Conservation (phyloP, 1,140 invertebrate species). For the Potamilus streckersoni region DNA sequence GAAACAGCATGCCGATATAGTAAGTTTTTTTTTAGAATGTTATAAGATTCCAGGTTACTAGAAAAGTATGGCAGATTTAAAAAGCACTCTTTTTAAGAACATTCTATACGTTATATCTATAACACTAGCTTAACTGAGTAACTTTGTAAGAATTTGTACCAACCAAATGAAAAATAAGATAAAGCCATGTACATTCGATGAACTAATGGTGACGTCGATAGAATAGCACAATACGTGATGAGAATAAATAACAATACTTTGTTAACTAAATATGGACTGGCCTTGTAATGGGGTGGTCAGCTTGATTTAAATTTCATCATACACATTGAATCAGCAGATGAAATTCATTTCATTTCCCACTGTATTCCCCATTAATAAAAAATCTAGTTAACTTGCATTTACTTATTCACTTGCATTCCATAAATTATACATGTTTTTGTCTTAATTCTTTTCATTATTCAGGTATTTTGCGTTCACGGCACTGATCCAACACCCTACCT, state of each 20-base stretch:
- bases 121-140: conserved; percentile 1
- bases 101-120: neutral
- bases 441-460: conserved; percentile 4
- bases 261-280: neutral
- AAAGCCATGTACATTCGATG: neutral
- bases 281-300: neutral
- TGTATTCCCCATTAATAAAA: neutral
- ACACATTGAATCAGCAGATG: neutral
- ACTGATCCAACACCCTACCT: conserved; percentile 60
- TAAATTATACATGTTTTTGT: neutral
- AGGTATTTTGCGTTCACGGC: conserved; percentile 63
- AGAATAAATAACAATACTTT: too few relatives aligned
- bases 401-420: neutral
- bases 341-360: neutral
- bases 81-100: neutral
- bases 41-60: neutral
- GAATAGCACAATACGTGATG: neutral
- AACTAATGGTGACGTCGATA: neutral
- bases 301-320: neutral
- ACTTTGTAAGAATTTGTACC: neutral
- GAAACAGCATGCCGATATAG: conserved; percentile 60
- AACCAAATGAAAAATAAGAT: neutral
- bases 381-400: neutral
- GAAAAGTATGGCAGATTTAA: too few relatives aligned
- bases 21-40: conserved; percentile 20